These are phyloP conservation scores for Phylloscopus whistleri DNA, from an alignment of 2,113 vertebrate species.

Conservation along the genomic window DNA sequence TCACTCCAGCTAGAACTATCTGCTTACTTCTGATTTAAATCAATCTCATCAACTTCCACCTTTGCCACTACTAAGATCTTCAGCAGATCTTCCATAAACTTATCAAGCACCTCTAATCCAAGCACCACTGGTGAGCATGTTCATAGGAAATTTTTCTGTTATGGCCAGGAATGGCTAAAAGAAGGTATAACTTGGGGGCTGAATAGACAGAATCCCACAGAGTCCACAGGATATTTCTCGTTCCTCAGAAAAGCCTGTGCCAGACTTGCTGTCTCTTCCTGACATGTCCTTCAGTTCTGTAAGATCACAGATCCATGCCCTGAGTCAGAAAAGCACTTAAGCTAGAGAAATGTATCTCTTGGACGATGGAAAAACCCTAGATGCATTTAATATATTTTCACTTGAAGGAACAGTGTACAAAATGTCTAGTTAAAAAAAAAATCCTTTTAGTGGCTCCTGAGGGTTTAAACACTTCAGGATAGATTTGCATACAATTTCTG, in stretches of 20 bases:
- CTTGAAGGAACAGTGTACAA: neutral
- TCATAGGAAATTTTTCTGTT: neutral
- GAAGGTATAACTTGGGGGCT: neutral
- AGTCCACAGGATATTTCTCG: neutral
- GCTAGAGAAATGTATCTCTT: neutral
- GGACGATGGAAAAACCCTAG: neutral
- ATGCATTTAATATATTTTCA: neutral
- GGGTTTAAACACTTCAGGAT: neutral
- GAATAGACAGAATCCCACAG: rapidly evolving
- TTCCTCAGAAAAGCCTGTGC: neutral
- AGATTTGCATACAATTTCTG: neutral
- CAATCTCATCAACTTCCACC: neutral
- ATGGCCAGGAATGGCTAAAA: neutral
- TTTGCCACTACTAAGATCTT: neutral
- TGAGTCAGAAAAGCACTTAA: neutral
- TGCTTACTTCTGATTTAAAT: neutral
- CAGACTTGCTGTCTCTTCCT: neutral
- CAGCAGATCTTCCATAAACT: neutral
- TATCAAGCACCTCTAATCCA: neutral
- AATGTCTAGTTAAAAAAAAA: neutral
- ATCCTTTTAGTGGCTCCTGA: neutral
- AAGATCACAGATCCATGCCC: neutral
- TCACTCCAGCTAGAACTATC: neutral
- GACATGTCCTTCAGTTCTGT: neutral
- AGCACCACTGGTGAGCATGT: neutral